Evolutionary conservation across 2,113 vertebrate genomes (phyloP).

Genomic region (Rafetus swinhoei): DNA sequence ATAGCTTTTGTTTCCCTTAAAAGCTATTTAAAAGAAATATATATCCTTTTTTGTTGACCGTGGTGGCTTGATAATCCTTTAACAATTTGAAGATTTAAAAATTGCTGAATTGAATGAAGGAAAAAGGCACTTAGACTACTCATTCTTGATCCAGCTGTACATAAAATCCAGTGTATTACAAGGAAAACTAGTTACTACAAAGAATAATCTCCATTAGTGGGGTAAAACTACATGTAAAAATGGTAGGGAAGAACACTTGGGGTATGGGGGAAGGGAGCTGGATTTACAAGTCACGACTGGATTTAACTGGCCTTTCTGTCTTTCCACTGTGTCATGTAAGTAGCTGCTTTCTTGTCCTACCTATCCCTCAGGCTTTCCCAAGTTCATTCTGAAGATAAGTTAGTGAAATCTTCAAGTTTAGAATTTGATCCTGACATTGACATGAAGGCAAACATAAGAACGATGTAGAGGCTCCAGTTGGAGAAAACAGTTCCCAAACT

Average conservation of each 20-base stretch:
- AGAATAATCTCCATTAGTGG: slow-evolving; percentile 60
- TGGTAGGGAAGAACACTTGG: neutral
- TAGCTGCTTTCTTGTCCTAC: slow-evolving; percentile 82
- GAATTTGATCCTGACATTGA: slow-evolving; percentile 72
- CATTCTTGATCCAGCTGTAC: slow-evolving; percentile 72
- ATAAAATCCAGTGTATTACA: slow-evolving; percentile 52
- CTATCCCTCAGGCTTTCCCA: slow-evolving; percentile 70
- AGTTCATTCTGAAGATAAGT: slow-evolving; percentile 73
- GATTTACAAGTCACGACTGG: slow-evolving; percentile 79
- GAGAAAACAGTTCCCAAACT: slow-evolving; percentile 77
- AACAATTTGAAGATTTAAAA: slow-evolving; percentile 65
- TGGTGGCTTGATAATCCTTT: slow-evolving; percentile 82
- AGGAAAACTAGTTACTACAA: slow-evolving; percentile 46
- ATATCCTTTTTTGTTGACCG: slow-evolving; percentile 74
- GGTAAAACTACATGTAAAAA: slow-evolving; percentile 55
- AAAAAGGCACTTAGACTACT: slow-evolving; percentile 69
- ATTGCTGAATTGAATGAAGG: slow-evolving; percentile 63
- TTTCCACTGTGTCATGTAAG: slow-evolving; percentile 82
- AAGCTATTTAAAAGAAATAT: slow-evolving; percentile 74
- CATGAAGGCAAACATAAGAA: slow-evolving; percentile 74
- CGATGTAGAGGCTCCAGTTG: slow-evolving; percentile 74
- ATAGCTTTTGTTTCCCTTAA: slow-evolving; percentile 60
- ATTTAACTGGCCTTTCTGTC: slow-evolving; percentile 77
- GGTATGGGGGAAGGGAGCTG: slow-evolving; percentile 38
- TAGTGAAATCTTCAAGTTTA: slow-evolving; percentile 72